Conservation (phyloP, 1,140 invertebrate species). For the Orius laevigatus region DNA sequence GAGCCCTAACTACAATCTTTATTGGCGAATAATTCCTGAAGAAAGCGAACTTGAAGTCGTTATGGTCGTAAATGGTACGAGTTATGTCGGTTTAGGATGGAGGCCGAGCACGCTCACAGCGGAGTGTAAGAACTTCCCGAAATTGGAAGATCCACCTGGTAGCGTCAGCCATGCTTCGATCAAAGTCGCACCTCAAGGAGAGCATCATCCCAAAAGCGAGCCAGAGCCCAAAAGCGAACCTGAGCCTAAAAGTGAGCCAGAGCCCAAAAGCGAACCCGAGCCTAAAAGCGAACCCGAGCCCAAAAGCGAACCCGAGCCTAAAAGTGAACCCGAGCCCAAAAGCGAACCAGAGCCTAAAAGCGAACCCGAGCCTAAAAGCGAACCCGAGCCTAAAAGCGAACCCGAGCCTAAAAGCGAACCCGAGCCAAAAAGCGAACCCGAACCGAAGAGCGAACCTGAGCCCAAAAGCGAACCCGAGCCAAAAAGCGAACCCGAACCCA, state of each 20-base stretch:
- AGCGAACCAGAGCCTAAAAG: constrained; percentile 28
- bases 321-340: constrained; percentile 27
- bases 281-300: constrained; percentile 26
- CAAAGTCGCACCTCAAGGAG: constrained; percentile 27
- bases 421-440: constrained; percentile 30
- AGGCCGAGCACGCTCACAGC: constrained; percentile 51
- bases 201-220: constrained; percentile 29
- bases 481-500: constrained; percentile 28
- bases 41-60: constrained; percentile 69
- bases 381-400: constrained; percentile 24
- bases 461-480: constrained; percentile 26
- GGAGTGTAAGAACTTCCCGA: constrained; percentile 60
- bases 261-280: constrained; percentile 27
- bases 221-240: constrained; percentile 29
- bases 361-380: constrained; percentile 24
- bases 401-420: constrained; percentile 30
- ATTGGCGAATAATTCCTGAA: constrained; percentile 67
- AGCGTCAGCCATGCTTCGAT: constrained; percentile 22
- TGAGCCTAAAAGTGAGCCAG: constrained; percentile 29
- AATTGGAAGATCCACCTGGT: constrained; percentile 25
- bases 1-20: constrained; percentile 52
- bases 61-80: constrained; percentile 63
- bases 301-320: constrained; percentile 22
- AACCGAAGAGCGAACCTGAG: constrained; percentile 29
- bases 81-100: constrained; percentile 77